Base-by-base conservation (phyloP, 2,797 vertebrate genomes). In the Simalia tracyae region DNA sequence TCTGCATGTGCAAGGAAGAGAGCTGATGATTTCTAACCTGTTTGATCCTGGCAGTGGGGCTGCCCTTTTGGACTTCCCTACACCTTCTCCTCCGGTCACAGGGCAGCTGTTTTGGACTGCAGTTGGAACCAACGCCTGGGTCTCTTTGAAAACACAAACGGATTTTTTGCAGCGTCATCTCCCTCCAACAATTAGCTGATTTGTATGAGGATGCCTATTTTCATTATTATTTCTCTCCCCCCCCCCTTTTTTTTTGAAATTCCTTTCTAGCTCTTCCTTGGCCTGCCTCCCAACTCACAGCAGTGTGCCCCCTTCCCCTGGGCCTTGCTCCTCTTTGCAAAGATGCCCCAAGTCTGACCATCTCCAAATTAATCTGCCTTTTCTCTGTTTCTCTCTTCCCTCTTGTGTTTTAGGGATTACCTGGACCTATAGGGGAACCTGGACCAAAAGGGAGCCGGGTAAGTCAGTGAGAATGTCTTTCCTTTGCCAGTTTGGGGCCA, bases 361-460 rank as follows among this genome's bases (percentile, higher is more conserved):
- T 95, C 93, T 96, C 97, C 96, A 97, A 96, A 97, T 97, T 96
- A 95, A 95, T 96, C 95, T 89, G 95, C 87, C 95, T 96, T 94
- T 88, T 26, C 15, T 97, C 91, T 97, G 90, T 95, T 94, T 95
- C 14, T 94, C 86, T 95, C 63, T 31, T 50, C 9, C 22, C 94
- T 90, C 97, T 95, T 98, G 94, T 98, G 84, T 97, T 98, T 95
- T 95, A 99, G 99, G 99, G 99, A 89, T 98, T 99, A 94, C 98
- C 99, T 92, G 99, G 99, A 94, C 98, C 98, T 54, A 94, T 99
- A 98, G 99, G 99, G 94, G 98, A 97, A 93, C 94, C 97, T 95
- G 99, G 99, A 95, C 98, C 98, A 86, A 99, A 99, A 98, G 99
- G 99, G 96, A 96, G 96, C 95, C 97, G 97, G 98, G 99, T 99